Percentiles rank a stretch among this genome's conserved stretches.
phyloP scores from a whole-genome alignment of 2,113 vertebrate genomes.

The Ictalurus punctatus region DNA sequence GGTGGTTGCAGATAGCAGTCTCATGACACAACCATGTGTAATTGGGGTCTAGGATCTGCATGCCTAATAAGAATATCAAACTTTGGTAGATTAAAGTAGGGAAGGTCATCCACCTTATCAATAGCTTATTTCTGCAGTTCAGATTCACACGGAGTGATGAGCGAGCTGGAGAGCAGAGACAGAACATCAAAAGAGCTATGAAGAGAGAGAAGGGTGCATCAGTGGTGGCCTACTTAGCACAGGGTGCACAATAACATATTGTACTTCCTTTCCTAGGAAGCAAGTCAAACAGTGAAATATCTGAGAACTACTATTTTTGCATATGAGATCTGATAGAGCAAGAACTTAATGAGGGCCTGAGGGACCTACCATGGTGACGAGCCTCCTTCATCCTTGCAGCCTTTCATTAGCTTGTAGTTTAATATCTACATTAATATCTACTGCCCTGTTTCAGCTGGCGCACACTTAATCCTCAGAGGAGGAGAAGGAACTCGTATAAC shows the following conservation, averaged over 20 bases:
- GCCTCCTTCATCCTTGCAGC: constrained; percentile 24
- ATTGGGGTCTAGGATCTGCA: not conserved
- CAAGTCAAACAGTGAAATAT: not conserved
- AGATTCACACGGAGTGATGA: not conserved
- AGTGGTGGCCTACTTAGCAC: constrained; percentile 6
- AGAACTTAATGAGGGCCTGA: constrained; percentile 32
- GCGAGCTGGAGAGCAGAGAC: constrained; percentile 14
- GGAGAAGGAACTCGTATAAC: constrained; percentile 6
- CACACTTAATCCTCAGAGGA: constrained; percentile 19
- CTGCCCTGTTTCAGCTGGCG: constrained; percentile 17
- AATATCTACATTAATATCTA: constrained; percentile 43
- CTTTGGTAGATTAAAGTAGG: not conserved
- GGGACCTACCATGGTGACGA: constrained; percentile 18
- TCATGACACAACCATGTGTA: too few relatives aligned
- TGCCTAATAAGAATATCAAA: not conserved
- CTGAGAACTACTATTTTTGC: not conserved
- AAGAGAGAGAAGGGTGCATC: not conserved
- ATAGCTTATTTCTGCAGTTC: not conserved
- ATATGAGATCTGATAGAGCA: constrained; percentile 8
- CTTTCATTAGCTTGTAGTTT: constrained; percentile 32
- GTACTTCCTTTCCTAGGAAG: not conserved
- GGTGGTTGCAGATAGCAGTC: not conserved
- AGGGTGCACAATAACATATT: not conserved
- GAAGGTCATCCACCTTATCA: not conserved
- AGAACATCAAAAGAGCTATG: constrained; percentile 17